Evolutionary conservation across 1,140 invertebrate species (phyloP), one percentile per base, ranked within the genome.

Genomic region (Fopius arisanus): DNA sequence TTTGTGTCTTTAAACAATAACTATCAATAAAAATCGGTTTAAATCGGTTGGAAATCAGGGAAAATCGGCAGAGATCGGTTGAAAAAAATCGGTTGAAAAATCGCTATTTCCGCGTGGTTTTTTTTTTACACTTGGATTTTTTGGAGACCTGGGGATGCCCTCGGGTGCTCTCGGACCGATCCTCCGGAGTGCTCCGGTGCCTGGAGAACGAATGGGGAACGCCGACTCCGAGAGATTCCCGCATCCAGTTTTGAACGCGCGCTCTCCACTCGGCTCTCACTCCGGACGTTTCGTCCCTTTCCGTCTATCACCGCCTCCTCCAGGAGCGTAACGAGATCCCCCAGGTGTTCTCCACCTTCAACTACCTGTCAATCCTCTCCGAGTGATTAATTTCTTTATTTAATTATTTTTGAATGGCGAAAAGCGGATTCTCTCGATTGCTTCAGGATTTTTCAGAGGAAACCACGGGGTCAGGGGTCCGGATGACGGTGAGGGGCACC

Each of bases 261-360:
- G 76, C 81, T 81, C 80, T 75, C 79, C 75, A 77, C 82, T 82
- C 81, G 81, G 82, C 82, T 83, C 83, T 83, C 82, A 81, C 72
- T 75, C 79, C 79, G 80, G 23, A 73, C 67, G 74, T 66, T 29
- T 40, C 40, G 72, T 71, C 73, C 69, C 73, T 67, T 59, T 75
- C 75, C 76, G 75, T 71, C 75, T 75, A 82, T 80, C 80, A 83
- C 80, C 82, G 82, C 82, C 82, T 84, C 26, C 54, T 79, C 81
- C 81, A 84, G 80, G 80, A 41, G 76, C 78, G 82, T 81, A 83
- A 33, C 67, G 29, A 68, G 40, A 67, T 23, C 28, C 31, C 26
- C 16, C n/a, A 19, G 43, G 66, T 33, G 37, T 59, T 59, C 67
- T 54, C n/a, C n/a, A n/a, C n/a, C n/a, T n/a, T n/a, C n/a, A n/a